Conservation (phyloP, 2,888 invertebrate genomes). For the Athalia rosae region DNA sequence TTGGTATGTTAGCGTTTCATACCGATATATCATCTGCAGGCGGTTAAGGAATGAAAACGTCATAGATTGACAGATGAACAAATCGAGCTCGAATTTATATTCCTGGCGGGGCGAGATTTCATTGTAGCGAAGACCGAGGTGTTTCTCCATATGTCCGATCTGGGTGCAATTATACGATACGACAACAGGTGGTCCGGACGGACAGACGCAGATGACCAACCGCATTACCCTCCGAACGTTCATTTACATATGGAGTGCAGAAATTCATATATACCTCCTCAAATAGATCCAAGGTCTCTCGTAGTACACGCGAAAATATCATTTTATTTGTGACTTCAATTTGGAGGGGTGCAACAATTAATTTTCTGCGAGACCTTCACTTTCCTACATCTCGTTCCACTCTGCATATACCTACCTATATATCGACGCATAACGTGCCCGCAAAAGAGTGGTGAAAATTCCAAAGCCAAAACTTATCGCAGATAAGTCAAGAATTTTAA, state of each 20-base stretch:
- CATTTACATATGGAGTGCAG: background rate
- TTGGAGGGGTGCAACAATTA: no score
- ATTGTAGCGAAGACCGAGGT: no score
- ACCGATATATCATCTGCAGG: no score
- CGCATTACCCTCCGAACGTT: background rate
- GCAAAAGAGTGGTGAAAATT: background rate
- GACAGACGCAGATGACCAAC: background rate
- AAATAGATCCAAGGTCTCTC: no score
- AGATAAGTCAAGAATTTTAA: slow-evolving; percentile 11
- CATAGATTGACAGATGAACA: background rate
- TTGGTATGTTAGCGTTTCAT: no score
- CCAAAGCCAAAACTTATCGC: background rate
- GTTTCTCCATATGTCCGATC: background rate
- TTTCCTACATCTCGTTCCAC: no score
- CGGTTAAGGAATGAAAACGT: background rate
- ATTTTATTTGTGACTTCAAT: no score
- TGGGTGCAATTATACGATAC: background rate
- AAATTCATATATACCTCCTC: no score
- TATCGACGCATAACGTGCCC: background rate
- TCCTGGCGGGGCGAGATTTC: no score
- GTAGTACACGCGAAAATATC: no score
- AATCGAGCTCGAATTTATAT: no score
- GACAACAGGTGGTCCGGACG: slow-evolving; percentile 20
- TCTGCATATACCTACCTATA: background rate
- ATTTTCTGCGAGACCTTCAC: no score